A percentile compares a stretch with the other conserved stretches of the same genome.
Evolutionary conservation across 2,888 invertebrate genomes (phyloP).

Genomic region (Drosophila mayaguana): DNA sequence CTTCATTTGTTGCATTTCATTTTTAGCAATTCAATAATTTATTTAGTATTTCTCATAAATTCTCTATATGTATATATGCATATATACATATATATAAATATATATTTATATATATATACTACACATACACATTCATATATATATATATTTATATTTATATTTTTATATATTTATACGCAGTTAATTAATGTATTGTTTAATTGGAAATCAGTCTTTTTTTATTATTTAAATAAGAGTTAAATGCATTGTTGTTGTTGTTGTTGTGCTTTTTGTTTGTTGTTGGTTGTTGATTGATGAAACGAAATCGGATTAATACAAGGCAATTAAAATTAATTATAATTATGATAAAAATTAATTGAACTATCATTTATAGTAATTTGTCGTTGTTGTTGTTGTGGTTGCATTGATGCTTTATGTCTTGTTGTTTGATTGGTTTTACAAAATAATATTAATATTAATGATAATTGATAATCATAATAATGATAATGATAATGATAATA

Average conservation of each 20-base stretch:
- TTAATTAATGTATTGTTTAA: constrained; percentile 81
- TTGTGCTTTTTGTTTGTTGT: constrained; percentile 48
- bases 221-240: constrained; percentile 82
- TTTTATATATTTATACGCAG: constrained; percentile 59
- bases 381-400: constrained; percentile 63
- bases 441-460: constrained; percentile 50
- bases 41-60: constrained; percentile 76
- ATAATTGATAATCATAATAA: constrained; percentile 32
- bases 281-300: constrained; percentile 32
- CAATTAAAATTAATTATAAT: constrained; percentile 19
- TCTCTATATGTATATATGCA: constrained; percentile 59
- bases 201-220: constrained; percentile 85
- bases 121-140: constrained; percentile 23
- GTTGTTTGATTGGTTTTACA: constrained; percentile 49
- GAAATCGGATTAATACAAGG: constrained; percentile 11
- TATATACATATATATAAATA: constrained; percentile 44
- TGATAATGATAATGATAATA: constrained; percentile 16
- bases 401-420: constrained; percentile 74
- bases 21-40: constrained; percentile 79
- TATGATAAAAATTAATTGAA: constrained; percentile 57
- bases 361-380: constrained; percentile 61
- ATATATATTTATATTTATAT: constrained; percentile 47
- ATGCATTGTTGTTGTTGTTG: constrained; percentile 64
- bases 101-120: constrained; percentile 26
- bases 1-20: constrained; percentile 8